Evolutionary conservation across 2,113 vertebrate species (phyloP), one percentile per base, ranked within the genome.

Genomic region (human): DNA sequence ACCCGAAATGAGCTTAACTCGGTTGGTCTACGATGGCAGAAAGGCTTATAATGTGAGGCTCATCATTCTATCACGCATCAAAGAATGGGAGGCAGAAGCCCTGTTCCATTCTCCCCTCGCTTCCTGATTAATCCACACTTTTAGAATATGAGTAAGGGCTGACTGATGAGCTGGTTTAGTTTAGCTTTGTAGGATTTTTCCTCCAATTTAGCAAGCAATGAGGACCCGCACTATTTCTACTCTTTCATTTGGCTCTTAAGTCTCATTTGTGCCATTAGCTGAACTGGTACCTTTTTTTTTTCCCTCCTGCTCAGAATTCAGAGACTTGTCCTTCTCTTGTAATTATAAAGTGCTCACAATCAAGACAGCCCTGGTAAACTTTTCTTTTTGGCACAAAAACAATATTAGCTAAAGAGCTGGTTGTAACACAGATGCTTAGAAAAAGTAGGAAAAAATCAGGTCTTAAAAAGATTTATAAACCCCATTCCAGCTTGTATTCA

Each of bases 151-250:
- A 92, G 90, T 93, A 85, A 93, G 96, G 89, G 83, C 85, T 97
- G 96, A 98, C 83, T 96, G 93, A 97, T 97, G 97, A 95, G 90
- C 96, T 97, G 81, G 23, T 96, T 93, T 93, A 64, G 81, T 97
- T 98, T 94, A 97, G 93, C 91, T 96, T 96, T 84, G 97, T 98
- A 97, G 96, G 94, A 96, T 97, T 96, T 92, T 59, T 79, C 97
- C 97, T 96, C 89, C 94, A 96, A 98, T 97, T 98, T 97, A 97
- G 94, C 95, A 96, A 96, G 96, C 94, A 90, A 40, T 97, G 98
- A 98, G 79, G 85, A 98, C 70, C 87, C 12, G 0, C 79, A 13
- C 88, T 80, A 55, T 97, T 98, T 35, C 32, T 59, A 76, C 97
- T 94, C 90, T 96, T 97, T 96, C 97, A 92, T 97, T 98, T 93